phyloP scores from a whole-genome alignment of 2,113 vertebrate species.

The Platichthys stellatus region DNA sequence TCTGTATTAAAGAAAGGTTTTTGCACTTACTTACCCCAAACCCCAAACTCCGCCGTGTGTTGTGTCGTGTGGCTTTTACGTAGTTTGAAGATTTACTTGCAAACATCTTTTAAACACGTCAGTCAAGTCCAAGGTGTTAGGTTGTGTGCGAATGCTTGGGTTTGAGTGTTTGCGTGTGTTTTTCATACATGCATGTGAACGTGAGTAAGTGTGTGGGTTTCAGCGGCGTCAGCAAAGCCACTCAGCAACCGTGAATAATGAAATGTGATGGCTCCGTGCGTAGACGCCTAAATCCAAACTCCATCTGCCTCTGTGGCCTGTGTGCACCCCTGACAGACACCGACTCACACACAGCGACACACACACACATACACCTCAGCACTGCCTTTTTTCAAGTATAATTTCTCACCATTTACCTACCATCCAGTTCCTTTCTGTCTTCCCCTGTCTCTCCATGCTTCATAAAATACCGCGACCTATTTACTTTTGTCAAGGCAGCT shows the following conservation, averaged over 20 bases:
- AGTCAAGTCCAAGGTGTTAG: not conserved
- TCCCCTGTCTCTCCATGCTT: not conserved
- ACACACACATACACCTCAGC: constrained; percentile 17
- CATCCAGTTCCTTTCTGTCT: not conserved
- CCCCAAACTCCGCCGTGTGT: too few relatives aligned
- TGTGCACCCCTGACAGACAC: constrained; percentile 4
- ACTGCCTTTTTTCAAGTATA: constrained; percentile 33
- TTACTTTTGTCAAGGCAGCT: too few relatives aligned
- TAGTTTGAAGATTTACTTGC: too few relatives aligned
- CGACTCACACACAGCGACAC: constrained; percentile 15
- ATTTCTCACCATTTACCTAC: constrained; percentile 42
- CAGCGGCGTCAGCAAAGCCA: constrained; percentile 8
- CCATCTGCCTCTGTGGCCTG: constrained; percentile 71
- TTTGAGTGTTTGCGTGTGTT: constrained; percentile 2
- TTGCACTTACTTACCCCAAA: too few relatives aligned
- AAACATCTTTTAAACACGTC: too few relatives aligned
- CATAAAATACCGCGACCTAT: not conserved
- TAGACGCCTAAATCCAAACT: constrained; percentile 82
- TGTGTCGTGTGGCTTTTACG: too few relatives aligned
- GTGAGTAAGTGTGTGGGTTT: not conserved
- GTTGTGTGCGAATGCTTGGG: not conserved
- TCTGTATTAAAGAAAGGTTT: too few relatives aligned
- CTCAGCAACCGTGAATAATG: constrained; percentile 49
- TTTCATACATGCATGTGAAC: not conserved
- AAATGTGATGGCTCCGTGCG: constrained; percentile 58